Evolutionary conservation across 1,140 invertebrate genomes (phyloP).

Genomic region (Calycopis cecrops): DNA sequence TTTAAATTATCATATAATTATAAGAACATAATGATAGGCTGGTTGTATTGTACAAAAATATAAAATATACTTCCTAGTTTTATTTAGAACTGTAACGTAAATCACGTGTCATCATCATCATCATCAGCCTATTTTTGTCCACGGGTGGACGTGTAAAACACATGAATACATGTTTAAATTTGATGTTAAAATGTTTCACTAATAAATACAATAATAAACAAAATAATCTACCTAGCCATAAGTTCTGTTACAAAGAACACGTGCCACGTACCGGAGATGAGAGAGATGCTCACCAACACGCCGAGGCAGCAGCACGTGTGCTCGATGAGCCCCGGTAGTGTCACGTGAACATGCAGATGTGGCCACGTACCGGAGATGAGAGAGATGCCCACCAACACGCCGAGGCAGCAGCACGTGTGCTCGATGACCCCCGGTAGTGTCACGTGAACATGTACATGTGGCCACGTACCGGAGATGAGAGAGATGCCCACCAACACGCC

Average conservation of each 20-base stretch:
- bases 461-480: slow-evolving; percentile 67
- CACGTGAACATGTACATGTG: too few species aligned
- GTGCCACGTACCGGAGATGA: slow-evolving; percentile 62
- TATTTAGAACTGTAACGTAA: slow-evolving; percentile 14
- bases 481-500: slow-evolving; percentile 70
- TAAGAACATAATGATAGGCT: too few species aligned
- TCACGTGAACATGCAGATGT: too few species aligned
- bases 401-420: slow-evolving; percentile 70
- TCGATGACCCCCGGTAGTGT: slow-evolving; percentile 57
- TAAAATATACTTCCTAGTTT: slow-evolving; percentile 17
- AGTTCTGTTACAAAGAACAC: too few species aligned
- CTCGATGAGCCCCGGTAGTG: slow-evolving; percentile 57
- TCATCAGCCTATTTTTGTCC: too few species aligned
- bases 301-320: slow-evolving; percentile 71
- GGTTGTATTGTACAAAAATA: slow-evolving; percentile 12
- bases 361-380: slow-evolving; percentile 65
- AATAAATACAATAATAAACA: too few species aligned
- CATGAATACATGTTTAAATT: too few species aligned
- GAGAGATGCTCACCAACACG: slow-evolving; percentile 69
- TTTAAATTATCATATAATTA: too few species aligned
- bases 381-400: slow-evolving; percentile 69
- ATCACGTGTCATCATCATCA: too few species aligned
- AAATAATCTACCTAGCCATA: too few species aligned
- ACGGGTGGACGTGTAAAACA: too few species aligned
- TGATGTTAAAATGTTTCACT: too few species aligned